Evolutionary conservation across 1,140 invertebrate species (phyloP).

Genomic region (Ceratoteleas bidentatus): DNA sequence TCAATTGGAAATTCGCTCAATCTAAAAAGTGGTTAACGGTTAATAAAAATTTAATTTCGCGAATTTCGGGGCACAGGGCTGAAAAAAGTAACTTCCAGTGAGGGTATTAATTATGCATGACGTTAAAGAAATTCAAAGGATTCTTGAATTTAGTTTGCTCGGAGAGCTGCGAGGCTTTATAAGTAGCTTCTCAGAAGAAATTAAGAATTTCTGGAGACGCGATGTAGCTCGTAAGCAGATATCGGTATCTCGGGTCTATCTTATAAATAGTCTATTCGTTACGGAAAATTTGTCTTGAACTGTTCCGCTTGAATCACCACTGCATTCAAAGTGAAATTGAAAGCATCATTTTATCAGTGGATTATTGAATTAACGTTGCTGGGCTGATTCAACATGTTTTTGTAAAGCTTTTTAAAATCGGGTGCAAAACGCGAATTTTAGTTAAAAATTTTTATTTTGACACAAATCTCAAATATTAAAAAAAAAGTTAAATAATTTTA

Average conservation of each 20-base stretch:
- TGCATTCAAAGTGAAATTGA: conserved; percentile 16
- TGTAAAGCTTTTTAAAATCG: no score
- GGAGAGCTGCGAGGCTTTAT: not conserved
- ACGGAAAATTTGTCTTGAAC: conserved; percentile 16
- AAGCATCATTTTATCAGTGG: conserved; percentile 2
- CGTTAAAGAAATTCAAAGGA: no score
- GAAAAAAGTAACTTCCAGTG: not conserved
- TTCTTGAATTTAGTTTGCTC: not conserved
- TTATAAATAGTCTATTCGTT: conserved; percentile 11
- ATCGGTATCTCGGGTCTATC: conserved; percentile 4
- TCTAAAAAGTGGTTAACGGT: no score
- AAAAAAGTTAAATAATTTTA: no score
- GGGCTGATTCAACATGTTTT: no score
- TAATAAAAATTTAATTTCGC: no score
- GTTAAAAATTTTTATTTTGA: no score
- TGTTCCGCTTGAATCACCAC: conserved; percentile 8
- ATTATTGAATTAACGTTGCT: conserved; percentile 8
- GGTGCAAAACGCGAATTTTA: no score
- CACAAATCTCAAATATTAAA: no score
- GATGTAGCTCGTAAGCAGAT: not conserved
- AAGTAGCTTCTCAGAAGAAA: not conserved
- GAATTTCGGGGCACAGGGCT: no score
- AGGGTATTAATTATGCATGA: no score
- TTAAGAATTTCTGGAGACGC: not conserved
- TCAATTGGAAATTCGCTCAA: no score